Percentiles rank a stretch among this genome's conserved stretches.
Evolutionary conservation across 2,113 vertebrate genomes (phyloP).

Genomic region (Empidonax traillii): DNA sequence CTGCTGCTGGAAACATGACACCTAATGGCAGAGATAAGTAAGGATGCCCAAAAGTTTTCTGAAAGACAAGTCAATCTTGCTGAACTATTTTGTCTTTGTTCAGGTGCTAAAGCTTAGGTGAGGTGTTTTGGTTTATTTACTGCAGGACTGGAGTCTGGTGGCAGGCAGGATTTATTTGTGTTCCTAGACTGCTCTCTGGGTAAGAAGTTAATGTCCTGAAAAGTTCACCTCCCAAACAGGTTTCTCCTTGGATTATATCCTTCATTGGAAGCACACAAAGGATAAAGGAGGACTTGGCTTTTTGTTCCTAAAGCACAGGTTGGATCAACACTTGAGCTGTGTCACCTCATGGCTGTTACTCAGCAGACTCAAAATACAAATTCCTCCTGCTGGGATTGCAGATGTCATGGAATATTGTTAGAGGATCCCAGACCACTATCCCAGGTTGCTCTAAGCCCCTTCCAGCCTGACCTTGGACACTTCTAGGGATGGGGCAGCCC

Average conservation of each 20-base stretch:
- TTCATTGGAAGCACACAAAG: fast-evolving
- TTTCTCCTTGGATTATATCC: background rate
- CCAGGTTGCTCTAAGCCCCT: background rate
- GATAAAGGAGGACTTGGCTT: background rate
- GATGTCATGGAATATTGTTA: background rate
- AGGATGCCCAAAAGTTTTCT: background rate
- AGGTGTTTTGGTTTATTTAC: background rate
- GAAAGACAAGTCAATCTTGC: background rate
- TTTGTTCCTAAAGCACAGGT: background rate
- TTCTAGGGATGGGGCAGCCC: background rate
- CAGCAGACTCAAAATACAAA: background rate
- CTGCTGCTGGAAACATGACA: background rate
- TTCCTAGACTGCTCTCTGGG: background rate
- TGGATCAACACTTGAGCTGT: background rate
- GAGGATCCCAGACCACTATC: background rate
- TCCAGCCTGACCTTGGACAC: background rate
- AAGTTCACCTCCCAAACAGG: background rate
- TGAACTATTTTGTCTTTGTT: background rate
- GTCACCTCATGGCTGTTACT: background rate
- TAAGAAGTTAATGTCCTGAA: background rate
- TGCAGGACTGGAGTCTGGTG: background rate
- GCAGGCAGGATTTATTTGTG: background rate
- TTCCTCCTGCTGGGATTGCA: background rate
- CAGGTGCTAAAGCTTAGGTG: background rate
- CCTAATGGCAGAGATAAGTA: background rate